Evolutionary conservation across 2,113 vertebrate genomes (phyloP).

Genomic region (Gallinago paraguaiae): DNA sequence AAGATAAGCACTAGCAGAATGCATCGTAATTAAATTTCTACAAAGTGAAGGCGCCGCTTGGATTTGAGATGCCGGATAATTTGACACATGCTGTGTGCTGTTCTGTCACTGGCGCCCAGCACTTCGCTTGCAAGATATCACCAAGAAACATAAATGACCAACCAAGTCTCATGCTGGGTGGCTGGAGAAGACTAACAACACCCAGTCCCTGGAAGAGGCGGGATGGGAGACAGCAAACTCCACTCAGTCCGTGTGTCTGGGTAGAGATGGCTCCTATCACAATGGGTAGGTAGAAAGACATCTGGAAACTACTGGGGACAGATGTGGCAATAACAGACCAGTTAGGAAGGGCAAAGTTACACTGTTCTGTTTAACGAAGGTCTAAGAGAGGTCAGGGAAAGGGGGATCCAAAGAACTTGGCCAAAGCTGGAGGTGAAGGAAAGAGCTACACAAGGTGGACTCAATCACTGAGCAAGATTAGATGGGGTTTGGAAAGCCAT

Average conservation of each 20-base stretch:
- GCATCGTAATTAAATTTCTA: background rate
- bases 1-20: slow-evolving; percentile 6
- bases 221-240: background rate
- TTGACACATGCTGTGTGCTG: background rate
- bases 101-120: background rate
- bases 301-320: background rate
- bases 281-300: background rate
- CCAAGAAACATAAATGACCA: background rate
- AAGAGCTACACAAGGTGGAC: background rate
- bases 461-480: background rate
- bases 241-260: accelerated
- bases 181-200: background rate
- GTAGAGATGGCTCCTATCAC: accelerated
- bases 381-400: background rate
- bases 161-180: background rate
- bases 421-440: background rate
- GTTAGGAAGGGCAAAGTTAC: background rate
- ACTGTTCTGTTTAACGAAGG: background rate
- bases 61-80: background rate
- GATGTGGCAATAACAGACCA: background rate
- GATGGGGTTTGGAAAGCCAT: background rate
- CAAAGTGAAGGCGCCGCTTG: accelerated
- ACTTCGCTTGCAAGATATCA: background rate
- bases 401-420: background rate
- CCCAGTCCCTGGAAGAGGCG: background rate